Percentiles rank a stretch among this genome's conserved stretches.
phyloP scores from a whole-genome alignment of 2,113 vertebrate species.

The Bos javanicus region DNA sequence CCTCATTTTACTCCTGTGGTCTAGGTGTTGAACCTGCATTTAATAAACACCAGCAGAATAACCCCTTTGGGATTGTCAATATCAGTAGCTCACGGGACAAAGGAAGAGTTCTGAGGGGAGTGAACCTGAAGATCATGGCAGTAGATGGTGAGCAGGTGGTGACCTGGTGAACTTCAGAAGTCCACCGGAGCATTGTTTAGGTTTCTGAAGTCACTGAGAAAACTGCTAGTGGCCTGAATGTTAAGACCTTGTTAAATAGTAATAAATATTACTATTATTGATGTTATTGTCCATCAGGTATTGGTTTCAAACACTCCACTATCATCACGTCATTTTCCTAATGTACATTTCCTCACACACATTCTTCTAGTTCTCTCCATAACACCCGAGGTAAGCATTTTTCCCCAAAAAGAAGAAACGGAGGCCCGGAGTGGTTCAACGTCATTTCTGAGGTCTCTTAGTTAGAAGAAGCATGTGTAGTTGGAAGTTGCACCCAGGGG shows the following conservation, averaged over 20 bases:
- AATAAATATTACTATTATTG: background rate
- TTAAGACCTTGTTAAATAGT: background rate
- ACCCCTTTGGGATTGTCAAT: background rate
- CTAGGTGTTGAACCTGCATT: background rate
- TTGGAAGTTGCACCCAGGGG: background rate
- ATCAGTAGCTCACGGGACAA: background rate
- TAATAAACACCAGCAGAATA: background rate
- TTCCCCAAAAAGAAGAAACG: background rate
- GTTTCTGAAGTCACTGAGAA: background rate
- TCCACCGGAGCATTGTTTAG: background rate
- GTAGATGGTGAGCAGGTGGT: background rate
- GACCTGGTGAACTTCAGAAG: background rate
- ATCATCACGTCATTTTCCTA: background rate
- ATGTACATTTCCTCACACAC: background rate
- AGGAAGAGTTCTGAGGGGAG: no score
- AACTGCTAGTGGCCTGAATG: background rate
- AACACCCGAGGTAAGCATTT: background rate
- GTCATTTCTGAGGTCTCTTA: background rate
- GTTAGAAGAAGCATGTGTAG: background rate
- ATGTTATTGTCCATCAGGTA: no score
- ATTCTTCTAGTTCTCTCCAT: background rate
- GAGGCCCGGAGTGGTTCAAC: background rate
- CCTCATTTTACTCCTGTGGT: background rate
- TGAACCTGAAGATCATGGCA: background rate
- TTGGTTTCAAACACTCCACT: background rate